A percentile compares a stretch with the other conserved stretches of the same genome.
These are phyloP conservation scores for Phalera bucephala DNA, from an alignment of 2,888 invertebrate species.

Conservation along the genomic window DNA sequence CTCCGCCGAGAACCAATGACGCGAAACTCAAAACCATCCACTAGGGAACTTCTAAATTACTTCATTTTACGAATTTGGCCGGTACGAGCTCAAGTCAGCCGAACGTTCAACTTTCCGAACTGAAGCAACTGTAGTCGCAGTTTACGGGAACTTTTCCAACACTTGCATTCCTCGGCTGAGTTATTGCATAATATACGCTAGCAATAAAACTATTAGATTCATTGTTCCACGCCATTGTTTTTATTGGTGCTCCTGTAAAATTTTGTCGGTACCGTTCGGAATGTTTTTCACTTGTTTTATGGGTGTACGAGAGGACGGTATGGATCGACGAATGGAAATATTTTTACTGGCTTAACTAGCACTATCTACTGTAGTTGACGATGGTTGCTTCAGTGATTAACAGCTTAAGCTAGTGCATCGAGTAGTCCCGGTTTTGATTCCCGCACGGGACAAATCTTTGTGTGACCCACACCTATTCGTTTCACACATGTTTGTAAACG, in stretches of 20 bases:
- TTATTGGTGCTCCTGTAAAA: conserved; percentile 58
- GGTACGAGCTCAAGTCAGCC: conserved; percentile 38
- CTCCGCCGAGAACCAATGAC: conserved; percentile 39
- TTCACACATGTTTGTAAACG: no score
- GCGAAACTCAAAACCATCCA: conserved; percentile 37
- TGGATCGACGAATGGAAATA: no score
- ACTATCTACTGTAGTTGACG: no score
- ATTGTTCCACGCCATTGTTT: conserved; percentile 57
- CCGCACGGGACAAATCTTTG: no score
- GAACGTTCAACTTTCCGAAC: conserved; percentile 45
- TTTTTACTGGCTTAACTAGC: no score
- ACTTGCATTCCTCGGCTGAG: conserved; percentile 66
- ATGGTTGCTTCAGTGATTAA: no score
- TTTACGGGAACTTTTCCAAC: conserved; percentile 52
- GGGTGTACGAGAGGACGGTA: no score
- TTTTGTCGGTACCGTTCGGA: conserved; percentile 28
- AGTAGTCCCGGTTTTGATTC: no score
- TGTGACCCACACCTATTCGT: no score
- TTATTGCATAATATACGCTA: conserved; percentile 65
- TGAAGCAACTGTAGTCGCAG: conserved; percentile 41
- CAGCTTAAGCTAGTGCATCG: no score
- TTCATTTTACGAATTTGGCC: conserved; percentile 50
- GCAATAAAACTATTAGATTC: conserved; percentile 61
- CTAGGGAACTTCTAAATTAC: conserved; percentile 45
- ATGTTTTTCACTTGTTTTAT: no score